Conservation (phyloP, 2,888 invertebrate genomes). For the Lasius platythorax region DNA sequence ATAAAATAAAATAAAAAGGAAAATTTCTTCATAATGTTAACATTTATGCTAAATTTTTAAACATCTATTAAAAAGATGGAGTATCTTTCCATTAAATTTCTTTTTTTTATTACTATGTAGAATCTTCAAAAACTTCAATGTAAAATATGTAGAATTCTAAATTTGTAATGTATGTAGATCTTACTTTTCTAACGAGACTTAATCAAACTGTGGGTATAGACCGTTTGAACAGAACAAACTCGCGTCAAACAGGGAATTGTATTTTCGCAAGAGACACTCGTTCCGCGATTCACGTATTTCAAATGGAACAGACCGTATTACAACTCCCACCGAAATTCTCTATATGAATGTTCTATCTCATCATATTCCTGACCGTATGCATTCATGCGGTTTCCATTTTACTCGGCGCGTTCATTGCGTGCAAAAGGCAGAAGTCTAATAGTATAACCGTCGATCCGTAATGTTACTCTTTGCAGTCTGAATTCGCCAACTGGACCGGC, state of each 20-base stretch:
- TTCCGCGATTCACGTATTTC: constrained; percentile 9
- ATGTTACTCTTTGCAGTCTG: constrained; percentile 24
- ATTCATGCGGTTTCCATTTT: constrained; percentile 43
- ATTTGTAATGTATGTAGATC: background rate
- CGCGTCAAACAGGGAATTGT: background rate
- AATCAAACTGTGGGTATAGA: background rate
- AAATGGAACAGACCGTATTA: constrained; percentile 12
- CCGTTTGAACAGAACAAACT: background rate
- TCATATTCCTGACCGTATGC: constrained; percentile 26
- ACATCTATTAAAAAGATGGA: background rate
- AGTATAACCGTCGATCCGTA: constrained; percentile 29
- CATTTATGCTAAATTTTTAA: background rate
- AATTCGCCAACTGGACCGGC: constrained; percentile 7
- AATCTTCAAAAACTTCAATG: background rate
- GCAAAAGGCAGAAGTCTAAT: constrained; percentile 21
- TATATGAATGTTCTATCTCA: background rate
- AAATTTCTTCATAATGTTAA: background rate
- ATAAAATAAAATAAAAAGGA: background rate
- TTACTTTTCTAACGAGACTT: background rate
- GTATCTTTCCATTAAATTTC: background rate
- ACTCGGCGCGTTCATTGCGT: constrained; percentile 12
- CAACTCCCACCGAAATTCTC: constrained; percentile 36
- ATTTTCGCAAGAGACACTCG: constrained; percentile 4
- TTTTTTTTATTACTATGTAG: background rate
- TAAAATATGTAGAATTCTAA: background rate